Evolutionary conservation across 2,797 vertebrate genomes (phyloP).

Genomic region (Lagodon rhomboides): DNA sequence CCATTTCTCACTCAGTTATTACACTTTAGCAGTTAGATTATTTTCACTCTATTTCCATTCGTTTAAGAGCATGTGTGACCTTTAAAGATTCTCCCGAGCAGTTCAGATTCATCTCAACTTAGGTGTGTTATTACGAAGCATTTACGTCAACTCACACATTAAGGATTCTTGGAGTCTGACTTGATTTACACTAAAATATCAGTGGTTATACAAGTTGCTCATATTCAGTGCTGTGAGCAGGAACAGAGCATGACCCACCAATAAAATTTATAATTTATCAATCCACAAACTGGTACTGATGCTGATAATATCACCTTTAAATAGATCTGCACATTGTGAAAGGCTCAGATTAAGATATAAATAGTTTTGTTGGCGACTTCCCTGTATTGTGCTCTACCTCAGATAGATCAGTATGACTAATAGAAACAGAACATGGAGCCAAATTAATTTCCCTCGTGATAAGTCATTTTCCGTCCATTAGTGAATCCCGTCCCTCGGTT

Average conservation of each 20-base stretch:
- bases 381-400: background rate
- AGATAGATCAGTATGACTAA: too few species aligned
- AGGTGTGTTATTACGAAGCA: background rate
- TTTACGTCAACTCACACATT: too few species aligned
- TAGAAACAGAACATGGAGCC: background rate
- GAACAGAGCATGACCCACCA: background rate
- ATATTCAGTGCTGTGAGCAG: background rate
- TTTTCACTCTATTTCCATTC: background rate
- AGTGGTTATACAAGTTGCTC: background rate
- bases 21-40: too few species aligned
- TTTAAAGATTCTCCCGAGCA: background rate
- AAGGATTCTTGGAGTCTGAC: background rate
- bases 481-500: background rate
- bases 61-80: background rate
- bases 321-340: too few species aligned
- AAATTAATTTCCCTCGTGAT: background rate
- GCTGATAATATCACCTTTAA: background rate
- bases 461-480: background rate
- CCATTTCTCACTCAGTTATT: too few species aligned
- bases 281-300: background rate
- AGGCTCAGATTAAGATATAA: too few species aligned
- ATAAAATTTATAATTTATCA: background rate
- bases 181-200: background rate
- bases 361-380: background rate
- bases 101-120: background rate